Percentiles rank a stretch among this genome's conserved stretches.
phyloP scores from a whole-genome alignment of 2,797 vertebrate species.

The Enteromius radiatus region DNA sequence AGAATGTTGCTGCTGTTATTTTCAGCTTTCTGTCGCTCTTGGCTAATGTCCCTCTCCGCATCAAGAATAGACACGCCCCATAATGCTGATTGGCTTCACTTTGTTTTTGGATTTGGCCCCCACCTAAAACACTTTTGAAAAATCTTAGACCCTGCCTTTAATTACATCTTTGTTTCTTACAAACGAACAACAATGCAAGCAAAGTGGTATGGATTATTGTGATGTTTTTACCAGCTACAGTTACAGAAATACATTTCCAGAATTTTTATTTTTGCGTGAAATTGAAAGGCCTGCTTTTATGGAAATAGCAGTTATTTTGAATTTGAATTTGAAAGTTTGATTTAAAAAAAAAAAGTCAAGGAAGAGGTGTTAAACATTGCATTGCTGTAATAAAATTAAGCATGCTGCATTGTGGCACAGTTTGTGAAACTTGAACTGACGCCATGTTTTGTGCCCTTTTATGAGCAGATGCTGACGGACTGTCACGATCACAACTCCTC shows the following conservation, averaged over 20 bases:
- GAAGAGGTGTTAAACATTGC: neutral
- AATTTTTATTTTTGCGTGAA: neutral
- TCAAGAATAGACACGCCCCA: too few relatives aligned
- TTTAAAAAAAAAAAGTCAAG: neutral
- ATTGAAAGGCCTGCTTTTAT: neutral
- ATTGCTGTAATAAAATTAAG: neutral
- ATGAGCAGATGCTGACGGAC: neutral
- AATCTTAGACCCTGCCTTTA: too few relatives aligned
- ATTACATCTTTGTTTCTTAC: neutral
- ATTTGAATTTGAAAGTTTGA: neutral
- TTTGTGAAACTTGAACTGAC: slow-evolving; percentile 10
- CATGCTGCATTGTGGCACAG: neutral
- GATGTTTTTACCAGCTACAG: neutral
- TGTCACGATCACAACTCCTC: neutral
- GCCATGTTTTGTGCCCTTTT: neutral
- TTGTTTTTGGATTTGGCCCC: too few relatives aligned
- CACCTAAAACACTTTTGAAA: too few relatives aligned
- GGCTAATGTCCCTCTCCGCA: too few relatives aligned
- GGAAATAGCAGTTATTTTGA: neutral
- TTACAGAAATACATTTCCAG: neutral
- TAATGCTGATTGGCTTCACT: too few relatives aligned
- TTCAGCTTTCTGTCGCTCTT: too few relatives aligned
- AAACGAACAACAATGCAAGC: neutral
- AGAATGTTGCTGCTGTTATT: too few relatives aligned
- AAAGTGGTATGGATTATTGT: neutral